Evolutionary conservation across 1,140 invertebrate species (phyloP), one percentile per base, ranked within the genome.

Genomic region (Rhagoletis zephyria): DNA sequence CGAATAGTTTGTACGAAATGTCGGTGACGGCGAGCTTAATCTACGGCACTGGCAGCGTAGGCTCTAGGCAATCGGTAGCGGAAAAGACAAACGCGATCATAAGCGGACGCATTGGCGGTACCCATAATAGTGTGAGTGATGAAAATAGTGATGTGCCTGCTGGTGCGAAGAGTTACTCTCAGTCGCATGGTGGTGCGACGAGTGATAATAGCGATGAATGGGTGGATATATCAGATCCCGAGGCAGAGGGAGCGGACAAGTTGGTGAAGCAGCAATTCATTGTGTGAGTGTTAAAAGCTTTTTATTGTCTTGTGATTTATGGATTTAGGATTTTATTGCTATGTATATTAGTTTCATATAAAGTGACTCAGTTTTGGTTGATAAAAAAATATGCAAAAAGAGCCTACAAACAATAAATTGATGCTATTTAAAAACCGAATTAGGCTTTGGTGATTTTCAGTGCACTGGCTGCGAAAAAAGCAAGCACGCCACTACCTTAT

Each of bases 141-240:
- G 59, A 86, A 0, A 89, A 88, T 61, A 88, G 89, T 42, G 64
- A 59, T 74, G 88, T 86, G 0, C 5, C 42, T 51, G 87, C 7
- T 85, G 88, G 65, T 89, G 90, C 85, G 85, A 87, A 12, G 45
- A 81, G 14, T 88, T 92, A 6, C 89, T 90, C 85, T 86, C 90
- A 51, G 12, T 90, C 90, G 77, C 92, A 91, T 0, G 93, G 93
- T 89, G 93, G 93, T 51, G 93, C 94, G 59, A 93, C 94, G 74
- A 95, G 94, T 87, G 95, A 95, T 88, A 94, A 94, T 59, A 95
- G 95, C 89, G 95, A 95, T 87, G 95, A 95, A 88, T 95, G 95
- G 95, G 94, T 95, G 77, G 95, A 95, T 89, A 93, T 95, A 5
- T 95, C 95, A 40, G 95, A 95, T 89, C 94, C 94, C 87, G 94